Evolutionary conservation across 2,113 vertebrate species (phyloP).

Genomic region (Piaya cayana): DNA sequence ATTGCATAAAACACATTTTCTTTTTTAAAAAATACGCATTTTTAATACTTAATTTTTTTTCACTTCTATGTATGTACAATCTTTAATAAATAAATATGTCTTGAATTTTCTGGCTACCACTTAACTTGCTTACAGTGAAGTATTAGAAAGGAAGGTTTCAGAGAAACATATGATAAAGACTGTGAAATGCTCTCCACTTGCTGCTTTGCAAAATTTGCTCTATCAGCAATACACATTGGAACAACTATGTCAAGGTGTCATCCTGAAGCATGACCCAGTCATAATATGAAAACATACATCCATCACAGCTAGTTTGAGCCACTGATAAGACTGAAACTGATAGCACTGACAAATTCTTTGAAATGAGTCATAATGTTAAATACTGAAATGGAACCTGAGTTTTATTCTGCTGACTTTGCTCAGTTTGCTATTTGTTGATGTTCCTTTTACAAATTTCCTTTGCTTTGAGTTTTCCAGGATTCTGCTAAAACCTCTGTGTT

Average conservation of each 20-base stretch:
- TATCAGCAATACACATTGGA: constrained; percentile 4
- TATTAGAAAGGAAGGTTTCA: neutral
- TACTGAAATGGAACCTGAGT: neutral
- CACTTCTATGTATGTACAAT: neutral
- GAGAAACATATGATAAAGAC: neutral
- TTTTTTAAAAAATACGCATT: neutral
- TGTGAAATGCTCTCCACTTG: neutral
- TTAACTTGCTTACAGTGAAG: neutral
- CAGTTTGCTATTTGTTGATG: neutral
- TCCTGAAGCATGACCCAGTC: constrained; percentile 20
- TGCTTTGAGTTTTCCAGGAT: neutral
- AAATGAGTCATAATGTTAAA: neutral
- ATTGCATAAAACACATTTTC: neutral
- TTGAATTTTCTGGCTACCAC: neutral
- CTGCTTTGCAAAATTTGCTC: constrained; percentile 39
- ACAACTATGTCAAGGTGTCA: constrained; percentile 46
- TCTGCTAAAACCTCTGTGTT: neutral
- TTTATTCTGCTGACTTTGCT: neutral
- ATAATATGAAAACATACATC: constrained; percentile 35
- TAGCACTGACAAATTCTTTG: constrained; percentile 2
- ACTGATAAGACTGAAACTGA: constrained; percentile 52
- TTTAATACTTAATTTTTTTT: neutral
- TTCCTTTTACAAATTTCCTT: neutral
- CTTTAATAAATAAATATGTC: constrained; percentile 14
- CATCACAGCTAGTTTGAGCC: constrained; percentile 46